phyloP scores from a whole-genome alignment of 1,140 invertebrate species.

The Frieseomelitta varia region DNA sequence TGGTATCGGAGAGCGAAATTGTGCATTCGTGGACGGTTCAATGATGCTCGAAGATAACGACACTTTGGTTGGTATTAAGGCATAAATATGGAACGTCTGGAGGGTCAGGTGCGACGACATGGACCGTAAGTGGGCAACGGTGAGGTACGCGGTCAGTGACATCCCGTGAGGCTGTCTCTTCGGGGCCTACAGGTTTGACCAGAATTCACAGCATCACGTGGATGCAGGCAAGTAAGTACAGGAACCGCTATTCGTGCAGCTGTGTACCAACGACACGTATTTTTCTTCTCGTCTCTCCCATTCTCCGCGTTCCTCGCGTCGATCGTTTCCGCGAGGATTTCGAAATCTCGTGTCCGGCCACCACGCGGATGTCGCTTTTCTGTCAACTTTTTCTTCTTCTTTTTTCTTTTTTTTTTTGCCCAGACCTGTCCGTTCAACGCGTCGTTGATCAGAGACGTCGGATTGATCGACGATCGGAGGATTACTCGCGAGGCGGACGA shows the following conservation, averaged over 20 bases:
- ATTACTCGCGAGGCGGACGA: neutral
- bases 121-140: conserved; percentile 66
- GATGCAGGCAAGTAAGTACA: conserved; percentile 53
- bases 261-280: conserved; percentile 35
- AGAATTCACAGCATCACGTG: conserved; percentile 72
- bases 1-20: neutral
- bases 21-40: neutral
- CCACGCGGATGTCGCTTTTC: conserved; percentile 3
- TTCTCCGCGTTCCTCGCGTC: neutral
- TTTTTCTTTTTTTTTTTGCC: too few relatives aligned
- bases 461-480: neutral
- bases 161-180: conserved; percentile 62
- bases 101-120: conserved; percentile 64
- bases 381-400: neutral
- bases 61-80: conserved; percentile 61
- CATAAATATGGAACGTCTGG: conserved; percentile 69
- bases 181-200: conserved; percentile 76
- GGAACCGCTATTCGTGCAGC: conserved; percentile 64
- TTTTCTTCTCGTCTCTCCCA: conserved; percentile 1
- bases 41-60: conserved; percentile 62
- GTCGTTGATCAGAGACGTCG: neutral
- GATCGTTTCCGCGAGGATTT: conserved; percentile 31
- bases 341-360: conserved; percentile 13
- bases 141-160: conserved; percentile 74
- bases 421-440: neutral